phyloP scores from a whole-genome alignment of 2,888 invertebrate genomes.

The Serripes groenlandicus region DNA sequence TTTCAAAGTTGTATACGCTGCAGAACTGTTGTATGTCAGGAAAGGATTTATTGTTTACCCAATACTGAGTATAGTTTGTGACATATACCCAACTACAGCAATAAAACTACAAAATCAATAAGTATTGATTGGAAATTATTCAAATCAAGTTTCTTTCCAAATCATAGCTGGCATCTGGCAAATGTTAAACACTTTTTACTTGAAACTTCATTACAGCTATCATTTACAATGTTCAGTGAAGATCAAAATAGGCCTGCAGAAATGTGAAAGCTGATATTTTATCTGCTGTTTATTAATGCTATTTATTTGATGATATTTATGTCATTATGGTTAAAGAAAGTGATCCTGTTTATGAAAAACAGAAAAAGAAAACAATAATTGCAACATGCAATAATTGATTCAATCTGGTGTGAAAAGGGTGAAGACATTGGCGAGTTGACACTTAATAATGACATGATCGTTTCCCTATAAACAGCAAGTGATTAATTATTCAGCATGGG shows the following conservation, averaged over 20 bases:
- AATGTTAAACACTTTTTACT: background rate
- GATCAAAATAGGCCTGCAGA: no score
- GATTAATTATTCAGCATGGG: slow-evolving; percentile 25
- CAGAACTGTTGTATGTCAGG: background rate
- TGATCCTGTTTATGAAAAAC: no score
- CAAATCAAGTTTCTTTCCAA: slow-evolving; percentile 22
- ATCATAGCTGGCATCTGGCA: slow-evolving; percentile 25
- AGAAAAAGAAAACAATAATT: no score
- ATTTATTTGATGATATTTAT: no score
- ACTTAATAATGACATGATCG: background rate
- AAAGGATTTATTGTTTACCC: background rate
- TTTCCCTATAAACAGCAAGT: background rate
- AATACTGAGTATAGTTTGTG: background rate
- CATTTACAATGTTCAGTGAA: no score
- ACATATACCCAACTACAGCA: background rate
- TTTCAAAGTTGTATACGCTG: no score
- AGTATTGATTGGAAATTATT: slow-evolving; percentile 18
- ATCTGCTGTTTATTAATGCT: no score
- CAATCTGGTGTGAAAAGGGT: background rate
- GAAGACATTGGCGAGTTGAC: slow-evolving; percentile 3
- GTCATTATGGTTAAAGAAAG: no score
- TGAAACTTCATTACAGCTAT: background rate
- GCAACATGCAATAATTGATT: background rate
- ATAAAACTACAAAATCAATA: slow-evolving; percentile 14
- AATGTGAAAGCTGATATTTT: no score